A percentile compares a stretch with the other conserved stretches of the same genome.
These are phyloP conservation scores for Trematocara nigrifrons DNA, from an alignment of 2,113 vertebrate species.

Conservation along the genomic window DNA sequence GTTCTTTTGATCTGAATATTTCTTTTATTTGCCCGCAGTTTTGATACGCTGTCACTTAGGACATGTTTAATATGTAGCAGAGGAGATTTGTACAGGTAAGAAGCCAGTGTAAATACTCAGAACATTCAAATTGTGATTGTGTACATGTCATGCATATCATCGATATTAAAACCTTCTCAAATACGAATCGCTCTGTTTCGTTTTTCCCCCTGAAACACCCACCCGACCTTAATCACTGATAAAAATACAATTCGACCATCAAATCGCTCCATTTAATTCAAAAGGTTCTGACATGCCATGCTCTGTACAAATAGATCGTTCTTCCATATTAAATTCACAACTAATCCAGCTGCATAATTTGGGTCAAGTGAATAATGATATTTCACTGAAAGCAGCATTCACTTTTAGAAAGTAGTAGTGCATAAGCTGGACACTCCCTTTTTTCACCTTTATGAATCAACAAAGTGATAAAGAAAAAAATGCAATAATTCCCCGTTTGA, in stretches of 20 bases:
- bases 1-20: neutral
- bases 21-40: neutral
- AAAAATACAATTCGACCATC: neutral
- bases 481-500: neutral
- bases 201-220: neutral
- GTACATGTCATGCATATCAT: constrained; percentile 14
- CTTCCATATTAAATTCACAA: constrained; percentile 18
- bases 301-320: neutral
- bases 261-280: constrained; percentile 45
- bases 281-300: neutral
- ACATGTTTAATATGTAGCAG: neutral
- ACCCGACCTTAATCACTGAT: constrained; percentile 34
- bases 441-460: neutral
- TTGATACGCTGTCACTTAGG: neutral
- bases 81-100: neutral
- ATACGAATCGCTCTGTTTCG: neutral
- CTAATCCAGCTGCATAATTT: constrained; percentile 36
- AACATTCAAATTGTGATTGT: constrained; percentile 18
- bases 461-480: neutral
- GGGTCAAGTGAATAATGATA: constrained; percentile 11
- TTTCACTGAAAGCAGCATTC: neutral
- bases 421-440: neutral
- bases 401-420: neutral
- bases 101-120: constrained; percentile 23
- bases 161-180: constrained; percentile 41